Conservation (phyloP, 2,888 invertebrate species). For the Heliconius ismenius region DNA sequence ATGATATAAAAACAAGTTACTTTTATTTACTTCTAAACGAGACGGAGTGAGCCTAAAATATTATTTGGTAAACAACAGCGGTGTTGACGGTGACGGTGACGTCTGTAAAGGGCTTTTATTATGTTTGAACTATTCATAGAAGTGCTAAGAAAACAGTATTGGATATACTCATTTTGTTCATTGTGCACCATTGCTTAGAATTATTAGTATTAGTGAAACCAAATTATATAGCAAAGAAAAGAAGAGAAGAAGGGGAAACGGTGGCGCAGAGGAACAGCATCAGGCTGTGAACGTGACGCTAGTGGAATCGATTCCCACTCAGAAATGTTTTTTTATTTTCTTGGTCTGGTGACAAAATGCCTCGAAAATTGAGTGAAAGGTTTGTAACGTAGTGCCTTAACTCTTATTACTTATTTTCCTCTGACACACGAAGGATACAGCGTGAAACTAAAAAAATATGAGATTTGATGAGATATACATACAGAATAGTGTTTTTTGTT, state of each 20-base stretch:
- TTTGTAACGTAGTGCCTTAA: neutral
- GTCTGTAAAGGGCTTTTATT: constrained; percentile 18
- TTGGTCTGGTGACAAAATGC: no score
- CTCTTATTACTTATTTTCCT: neutral
- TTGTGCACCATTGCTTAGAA: neutral
- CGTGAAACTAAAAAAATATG: neutral
- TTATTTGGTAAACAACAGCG: constrained; percentile 9
- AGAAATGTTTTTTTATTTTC: no score
- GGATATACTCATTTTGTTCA: neutral
- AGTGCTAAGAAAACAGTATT: constrained; percentile 19
- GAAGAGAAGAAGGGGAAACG: no score
- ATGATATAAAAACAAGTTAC: constrained; percentile 18
- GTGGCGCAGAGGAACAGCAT: no score
- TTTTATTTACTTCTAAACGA: constrained; percentile 9
- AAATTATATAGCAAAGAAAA: neutral
- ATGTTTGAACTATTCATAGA: constrained; percentile 22
- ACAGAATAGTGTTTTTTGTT: no score
- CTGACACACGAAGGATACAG: neutral
- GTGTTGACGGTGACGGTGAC: neutral
- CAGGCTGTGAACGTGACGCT: no score
- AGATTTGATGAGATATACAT: no score
- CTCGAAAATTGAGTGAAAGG: no score
- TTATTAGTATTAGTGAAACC: neutral
- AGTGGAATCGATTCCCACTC: no score
- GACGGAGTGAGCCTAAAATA: constrained; percentile 16